These are phyloP conservation scores for Macrotis lagotis DNA, from an alignment of 2,113 vertebrate genomes.

Conservation along the genomic window DNA sequence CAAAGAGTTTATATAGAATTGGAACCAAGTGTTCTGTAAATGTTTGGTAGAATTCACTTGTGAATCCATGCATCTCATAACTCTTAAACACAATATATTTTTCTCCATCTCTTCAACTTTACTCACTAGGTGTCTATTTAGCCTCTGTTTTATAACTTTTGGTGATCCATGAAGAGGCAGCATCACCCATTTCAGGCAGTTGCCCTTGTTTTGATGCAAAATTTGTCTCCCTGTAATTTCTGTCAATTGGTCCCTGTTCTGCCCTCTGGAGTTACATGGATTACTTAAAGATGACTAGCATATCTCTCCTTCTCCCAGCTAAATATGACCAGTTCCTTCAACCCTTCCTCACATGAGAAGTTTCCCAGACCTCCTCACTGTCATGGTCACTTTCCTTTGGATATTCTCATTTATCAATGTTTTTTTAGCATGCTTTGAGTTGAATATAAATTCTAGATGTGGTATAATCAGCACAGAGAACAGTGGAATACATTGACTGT, in stretches of 20 bases:
- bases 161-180: background rate
- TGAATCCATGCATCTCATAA: too few species aligned
- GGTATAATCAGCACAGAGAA: background rate
- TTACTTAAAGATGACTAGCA: background rate
- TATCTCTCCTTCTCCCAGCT: background rate
- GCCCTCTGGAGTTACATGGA: background rate
- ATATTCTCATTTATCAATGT: background rate
- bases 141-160: background rate
- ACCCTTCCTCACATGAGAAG: background rate
- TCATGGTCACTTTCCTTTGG: background rate
- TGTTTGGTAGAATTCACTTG: too few species aligned
- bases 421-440: background rate
- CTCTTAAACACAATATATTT: background rate
- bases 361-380: background rate
- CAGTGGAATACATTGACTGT: background rate
- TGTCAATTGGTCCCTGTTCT: background rate
- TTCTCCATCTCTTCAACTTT: background rate
- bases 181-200: background rate
- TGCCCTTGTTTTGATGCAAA: background rate
- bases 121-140: background rate
- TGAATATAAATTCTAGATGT: background rate
- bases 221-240: background rate
- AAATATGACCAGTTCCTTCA: background rate
- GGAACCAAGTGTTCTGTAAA: too few species aligned
- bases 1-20: too few species aligned